These are phyloP conservation scores for Quadroppia sp. DNA, from an alignment of 2,888 invertebrate species.

Conservation along the genomic window DNA sequence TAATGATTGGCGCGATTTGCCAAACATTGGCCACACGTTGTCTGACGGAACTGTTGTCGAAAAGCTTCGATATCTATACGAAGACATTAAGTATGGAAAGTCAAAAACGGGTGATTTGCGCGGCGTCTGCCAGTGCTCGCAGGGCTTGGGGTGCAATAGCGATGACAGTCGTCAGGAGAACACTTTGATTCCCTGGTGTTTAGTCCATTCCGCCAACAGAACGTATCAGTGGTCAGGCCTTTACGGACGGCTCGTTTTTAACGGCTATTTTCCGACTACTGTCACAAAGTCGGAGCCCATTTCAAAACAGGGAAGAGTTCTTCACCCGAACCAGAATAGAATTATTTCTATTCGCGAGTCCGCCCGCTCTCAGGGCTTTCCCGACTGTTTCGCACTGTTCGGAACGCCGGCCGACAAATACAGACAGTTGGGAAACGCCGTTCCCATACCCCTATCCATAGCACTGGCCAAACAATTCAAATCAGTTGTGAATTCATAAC, in stretches of 20 bases:
- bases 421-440: conserved; percentile 79
- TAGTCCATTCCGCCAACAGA: conserved; percentile 77
- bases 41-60: conserved; percentile 66
- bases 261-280: conserved; percentile 78
- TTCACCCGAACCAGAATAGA: conserved; percentile 73
- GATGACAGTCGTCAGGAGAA: conserved; percentile 63
- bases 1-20: conserved; percentile 80
- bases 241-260: conserved; percentile 74
- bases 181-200: conserved; percentile 81
- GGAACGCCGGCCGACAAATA: conserved; percentile 72
- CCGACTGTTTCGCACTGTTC: conserved; percentile 68
- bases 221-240: conserved; percentile 83
- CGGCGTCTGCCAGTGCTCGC: conserved; percentile 73
- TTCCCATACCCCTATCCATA: conserved; percentile 73
- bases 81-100: conserved; percentile 59
- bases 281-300: conserved; percentile 79
- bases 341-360: conserved; percentile 83
- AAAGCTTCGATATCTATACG: conserved; percentile 60
- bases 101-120: conserved; percentile 58
- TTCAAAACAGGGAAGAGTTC: conserved; percentile 77
- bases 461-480: conserved; percentile 66
- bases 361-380: conserved; percentile 80
- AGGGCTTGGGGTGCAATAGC: conserved; percentile 62
- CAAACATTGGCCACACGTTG: conserved; percentile 63
- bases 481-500: not conserved